Evolutionary conservation across 2,113 vertebrate genomes (phyloP).

Genomic region (Pseudopodoces humilis): DNA sequence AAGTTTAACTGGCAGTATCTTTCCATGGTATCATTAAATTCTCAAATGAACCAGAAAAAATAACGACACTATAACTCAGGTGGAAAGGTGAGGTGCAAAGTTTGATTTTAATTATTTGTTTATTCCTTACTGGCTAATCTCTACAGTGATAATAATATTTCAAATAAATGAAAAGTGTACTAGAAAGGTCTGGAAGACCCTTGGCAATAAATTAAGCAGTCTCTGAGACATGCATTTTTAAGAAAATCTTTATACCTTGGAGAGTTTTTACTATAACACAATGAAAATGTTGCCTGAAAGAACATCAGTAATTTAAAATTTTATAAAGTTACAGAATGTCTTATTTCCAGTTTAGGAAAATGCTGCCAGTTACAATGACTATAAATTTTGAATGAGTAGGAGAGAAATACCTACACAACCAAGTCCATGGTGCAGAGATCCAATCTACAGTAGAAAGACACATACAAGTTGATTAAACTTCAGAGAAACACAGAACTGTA

Average conservation of each 20-base stretch:
- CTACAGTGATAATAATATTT: neutral
- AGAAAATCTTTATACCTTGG: neutral
- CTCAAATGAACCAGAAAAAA: neutral
- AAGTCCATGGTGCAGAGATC: constrained; percentile 94
- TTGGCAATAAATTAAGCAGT: neutral
- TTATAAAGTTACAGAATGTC: neutral
- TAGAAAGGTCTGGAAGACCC: neutral
- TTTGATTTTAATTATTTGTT: neutral
- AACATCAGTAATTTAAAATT: neutral
- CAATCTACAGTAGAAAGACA: constrained; percentile 83
- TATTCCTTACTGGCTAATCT: neutral
- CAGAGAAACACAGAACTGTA: constrained; percentile 58
- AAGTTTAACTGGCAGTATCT: neutral
- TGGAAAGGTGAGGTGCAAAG: neutral
- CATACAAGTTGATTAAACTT: constrained; percentile 65
- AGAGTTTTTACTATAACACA: neutral
- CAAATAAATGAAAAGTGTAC: neutral
- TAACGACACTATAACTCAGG: neutral
- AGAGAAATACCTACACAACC: constrained; percentile 90
- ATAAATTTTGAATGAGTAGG: neutral
- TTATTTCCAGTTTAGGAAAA: neutral
- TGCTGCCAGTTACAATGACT: neutral
- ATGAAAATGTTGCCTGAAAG: neutral
- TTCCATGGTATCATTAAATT: neutral
- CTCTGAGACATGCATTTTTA: neutral